Conservation (phyloP, 2,797 vertebrate species). For the Mus minutoides region DNA sequence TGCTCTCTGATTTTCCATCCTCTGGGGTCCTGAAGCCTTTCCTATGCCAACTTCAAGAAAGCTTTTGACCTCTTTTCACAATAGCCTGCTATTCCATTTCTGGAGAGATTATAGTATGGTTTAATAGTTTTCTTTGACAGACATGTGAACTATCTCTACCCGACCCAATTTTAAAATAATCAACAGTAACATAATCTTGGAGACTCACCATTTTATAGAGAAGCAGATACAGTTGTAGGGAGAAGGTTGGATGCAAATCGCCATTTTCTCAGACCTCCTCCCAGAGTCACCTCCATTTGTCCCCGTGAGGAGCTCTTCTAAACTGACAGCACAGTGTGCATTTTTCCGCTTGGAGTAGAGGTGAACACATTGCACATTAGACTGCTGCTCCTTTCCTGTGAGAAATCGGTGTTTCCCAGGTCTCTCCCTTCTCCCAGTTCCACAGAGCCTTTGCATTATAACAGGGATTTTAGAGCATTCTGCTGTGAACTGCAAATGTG, state of each 20-base stretch:
- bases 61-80: neutral
- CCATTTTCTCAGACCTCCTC: neutral
- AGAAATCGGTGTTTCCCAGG: neutral
- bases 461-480: neutral
- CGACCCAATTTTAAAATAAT: neutral
- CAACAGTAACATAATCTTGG: neutral
- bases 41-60: neutral
- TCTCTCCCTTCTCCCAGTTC: neutral
- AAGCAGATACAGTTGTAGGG: neutral
- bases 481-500: neutral
- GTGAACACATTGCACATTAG: neutral
- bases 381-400: neutral
- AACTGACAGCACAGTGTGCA: neutral
- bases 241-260: neutral
- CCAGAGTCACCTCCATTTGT: neutral
- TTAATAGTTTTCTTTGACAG: constrained; percentile 27
- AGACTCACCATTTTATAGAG: constrained; percentile 29
- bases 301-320: neutral
- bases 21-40: neutral
- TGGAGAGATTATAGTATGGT: neutral
- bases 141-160: neutral
- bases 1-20: neutral
- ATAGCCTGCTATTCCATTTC: neutral
- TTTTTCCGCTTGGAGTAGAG: neutral
- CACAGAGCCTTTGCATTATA: neutral